Conservation (phyloP, 1,140 invertebrate species). For the Cataglyphis hispanica region DNA sequence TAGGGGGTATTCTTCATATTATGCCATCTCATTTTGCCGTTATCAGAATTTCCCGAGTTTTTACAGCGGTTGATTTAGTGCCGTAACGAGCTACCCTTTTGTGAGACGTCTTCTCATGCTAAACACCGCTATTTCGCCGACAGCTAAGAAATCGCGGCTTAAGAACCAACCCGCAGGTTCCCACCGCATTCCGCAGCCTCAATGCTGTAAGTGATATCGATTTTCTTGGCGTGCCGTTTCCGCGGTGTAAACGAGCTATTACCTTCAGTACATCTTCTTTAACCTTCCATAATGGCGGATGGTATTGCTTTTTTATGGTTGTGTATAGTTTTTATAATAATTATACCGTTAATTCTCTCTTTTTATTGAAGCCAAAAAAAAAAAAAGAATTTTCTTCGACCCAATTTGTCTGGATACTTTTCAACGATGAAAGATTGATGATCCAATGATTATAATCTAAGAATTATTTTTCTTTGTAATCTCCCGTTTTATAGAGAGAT, state of each 20-base stretch:
- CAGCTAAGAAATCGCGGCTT: conserved; percentile 68
- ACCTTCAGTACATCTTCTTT: conserved; percentile 66
- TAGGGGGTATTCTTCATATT: conserved; percentile 19
- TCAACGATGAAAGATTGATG: background rate
- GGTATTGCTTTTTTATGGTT: conserved; percentile 44
- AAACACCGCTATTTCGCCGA: conserved; percentile 33
- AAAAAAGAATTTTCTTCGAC: background rate
- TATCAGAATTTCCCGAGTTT: conserved; percentile 51
- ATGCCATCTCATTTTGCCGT: conserved; percentile 24
- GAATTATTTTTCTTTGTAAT: background rate
- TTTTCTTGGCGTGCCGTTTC: conserved; percentile 53
- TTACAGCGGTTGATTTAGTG: conserved; percentile 50
- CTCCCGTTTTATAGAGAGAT: background rate
- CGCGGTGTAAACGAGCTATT: conserved; percentile 66
- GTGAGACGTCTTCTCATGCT: conserved; percentile 38
- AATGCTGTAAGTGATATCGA: conserved; percentile 69
- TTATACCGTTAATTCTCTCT: background rate
- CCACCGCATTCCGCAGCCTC: conserved; percentile 49
- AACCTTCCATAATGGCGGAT: conserved; percentile 57
- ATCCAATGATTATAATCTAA: background rate
- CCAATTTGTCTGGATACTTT: background rate
- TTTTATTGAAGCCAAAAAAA: background rate
- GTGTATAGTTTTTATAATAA: conserved; percentile 10
- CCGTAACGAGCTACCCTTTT: conserved; percentile 45
- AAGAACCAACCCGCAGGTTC: conserved; percentile 62